A percentile compares a stretch with the other conserved stretches of the same genome.
These are phyloP conservation scores for Arothron firmamentum DNA, from an alignment of 2,113 vertebrate genomes.

Conservation along the genomic window DNA sequence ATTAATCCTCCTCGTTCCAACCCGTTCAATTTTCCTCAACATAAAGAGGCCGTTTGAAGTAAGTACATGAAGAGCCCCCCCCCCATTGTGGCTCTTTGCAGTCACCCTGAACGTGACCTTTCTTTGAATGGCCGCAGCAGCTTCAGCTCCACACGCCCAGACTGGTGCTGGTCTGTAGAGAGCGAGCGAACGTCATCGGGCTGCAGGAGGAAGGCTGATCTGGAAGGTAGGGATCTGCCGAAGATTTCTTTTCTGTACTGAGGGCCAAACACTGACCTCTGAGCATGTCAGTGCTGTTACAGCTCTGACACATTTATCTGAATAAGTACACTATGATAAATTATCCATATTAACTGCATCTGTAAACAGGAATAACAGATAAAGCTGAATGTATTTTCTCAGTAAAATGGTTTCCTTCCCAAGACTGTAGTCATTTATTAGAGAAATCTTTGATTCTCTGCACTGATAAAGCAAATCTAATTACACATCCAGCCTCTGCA, in stretches of 20 bases:
- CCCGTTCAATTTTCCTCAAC: constrained; percentile 34
- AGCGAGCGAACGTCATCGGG: constrained; percentile 2
- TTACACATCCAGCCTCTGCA: too few relatives aligned
- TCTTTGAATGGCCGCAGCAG: constrained; percentile 63
- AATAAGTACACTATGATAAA: too few relatives aligned
- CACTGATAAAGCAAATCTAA: too few relatives aligned
- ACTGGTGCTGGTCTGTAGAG: constrained; percentile 45
- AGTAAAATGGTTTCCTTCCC: too few relatives aligned
- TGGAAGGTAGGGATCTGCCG: neutral
- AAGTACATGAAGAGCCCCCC: constrained; percentile 64
- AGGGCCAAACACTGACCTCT: too few relatives aligned
- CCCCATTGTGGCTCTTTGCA: constrained; percentile 35
- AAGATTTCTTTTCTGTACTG: neutral
- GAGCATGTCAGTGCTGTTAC: too few relatives aligned
- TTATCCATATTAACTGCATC: too few relatives aligned
- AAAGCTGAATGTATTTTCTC: too few relatives aligned
- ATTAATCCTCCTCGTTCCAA: constrained; percentile 32
- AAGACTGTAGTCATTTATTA: too few relatives aligned
- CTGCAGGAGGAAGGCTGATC: constrained; percentile 7
- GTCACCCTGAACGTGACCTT: constrained; percentile 63
- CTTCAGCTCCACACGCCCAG: constrained; percentile 51
- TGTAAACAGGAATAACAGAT: too few relatives aligned
- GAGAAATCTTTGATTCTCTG: too few relatives aligned
- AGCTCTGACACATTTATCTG: too few relatives aligned
- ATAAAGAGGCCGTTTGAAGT: constrained; percentile 59